Evolutionary conservation across 2,797 vertebrate species (phyloP).

Genomic region (Hypotaenidia okinawae): DNA sequence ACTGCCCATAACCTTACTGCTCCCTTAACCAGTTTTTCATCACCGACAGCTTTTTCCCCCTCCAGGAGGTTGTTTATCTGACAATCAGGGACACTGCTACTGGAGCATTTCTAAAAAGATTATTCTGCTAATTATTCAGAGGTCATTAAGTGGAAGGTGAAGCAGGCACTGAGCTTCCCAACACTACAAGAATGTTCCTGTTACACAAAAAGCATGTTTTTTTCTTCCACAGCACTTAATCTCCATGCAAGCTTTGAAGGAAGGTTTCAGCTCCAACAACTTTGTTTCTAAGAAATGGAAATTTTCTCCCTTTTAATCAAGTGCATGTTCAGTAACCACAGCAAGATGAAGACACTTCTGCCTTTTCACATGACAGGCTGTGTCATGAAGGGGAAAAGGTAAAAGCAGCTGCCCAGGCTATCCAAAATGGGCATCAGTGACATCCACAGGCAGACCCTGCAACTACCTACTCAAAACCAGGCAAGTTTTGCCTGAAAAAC

Average conservation of each 20-base stretch:
- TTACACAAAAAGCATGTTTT: neutral
- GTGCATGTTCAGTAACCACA: neutral
- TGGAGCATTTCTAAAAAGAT: constrained; percentile 40
- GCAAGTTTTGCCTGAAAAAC: neutral
- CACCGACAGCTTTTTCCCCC: neutral
- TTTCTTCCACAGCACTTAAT: neutral
- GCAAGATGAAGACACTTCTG: neutral
- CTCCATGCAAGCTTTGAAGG: neutral
- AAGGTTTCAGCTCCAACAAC: neutral
- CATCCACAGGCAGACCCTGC: neutral
- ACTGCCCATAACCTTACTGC: neutral
- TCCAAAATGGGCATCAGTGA: neutral
- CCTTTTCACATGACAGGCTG: neutral
- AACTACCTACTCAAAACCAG: neutral
- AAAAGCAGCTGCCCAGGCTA: neutral
- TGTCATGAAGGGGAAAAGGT: neutral
- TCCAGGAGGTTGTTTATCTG: neutral
- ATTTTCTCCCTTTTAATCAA: neutral
- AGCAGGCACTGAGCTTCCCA: neutral
- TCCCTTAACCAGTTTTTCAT: neutral
- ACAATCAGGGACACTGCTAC: neutral
- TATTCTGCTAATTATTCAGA: constrained; percentile 27
- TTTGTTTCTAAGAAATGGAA: neutral
- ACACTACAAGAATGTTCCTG: neutral
- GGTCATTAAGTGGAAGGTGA: neutral